Conservation (phyloP, 2,888 invertebrate genomes). For the Drosophila flavopinicola region DNA sequence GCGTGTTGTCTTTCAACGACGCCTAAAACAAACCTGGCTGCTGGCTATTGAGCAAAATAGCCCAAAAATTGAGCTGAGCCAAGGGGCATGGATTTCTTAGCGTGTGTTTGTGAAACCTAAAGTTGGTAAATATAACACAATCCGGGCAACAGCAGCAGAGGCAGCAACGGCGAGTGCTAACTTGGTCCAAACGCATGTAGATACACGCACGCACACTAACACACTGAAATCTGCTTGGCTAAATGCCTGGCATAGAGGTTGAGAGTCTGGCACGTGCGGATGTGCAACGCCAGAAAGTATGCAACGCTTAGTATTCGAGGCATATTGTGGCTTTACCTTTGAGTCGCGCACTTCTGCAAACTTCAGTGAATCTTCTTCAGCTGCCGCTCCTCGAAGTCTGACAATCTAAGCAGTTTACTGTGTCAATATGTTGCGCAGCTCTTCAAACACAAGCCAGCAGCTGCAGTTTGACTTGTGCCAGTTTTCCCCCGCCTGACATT, state of each 20-base stretch:
- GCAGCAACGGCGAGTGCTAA: constrained; percentile 39
- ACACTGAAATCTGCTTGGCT: constrained; percentile 8
- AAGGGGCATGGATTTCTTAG: constrained; percentile 40
- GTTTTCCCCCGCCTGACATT: constrained; percentile 31
- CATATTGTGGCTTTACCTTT: constrained; percentile 58
- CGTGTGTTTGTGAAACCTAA: constrained; percentile 27
- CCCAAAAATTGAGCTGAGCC: constrained; percentile 25
- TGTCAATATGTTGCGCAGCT: constrained; percentile 71
- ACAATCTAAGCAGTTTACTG: constrained; percentile 78
- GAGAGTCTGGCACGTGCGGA: constrained; percentile 32
- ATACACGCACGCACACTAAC: constrained; percentile 17
- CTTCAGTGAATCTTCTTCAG: constrained; percentile 64
- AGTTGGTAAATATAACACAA: constrained; percentile 44
- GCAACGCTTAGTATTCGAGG: constrained; percentile 50
- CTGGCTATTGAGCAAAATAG: constrained; percentile 38
- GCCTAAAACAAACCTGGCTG: constrained; percentile 47
- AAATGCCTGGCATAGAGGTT: constrained; percentile 2
- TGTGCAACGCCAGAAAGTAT: constrained; percentile 52
- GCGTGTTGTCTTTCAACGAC: constrained; percentile 22
- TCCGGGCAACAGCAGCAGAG: constrained; percentile 20
- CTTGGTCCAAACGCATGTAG: constrained; percentile 37
- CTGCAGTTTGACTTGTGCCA: constrained; percentile 30
- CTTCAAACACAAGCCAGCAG: constrained; percentile 23
- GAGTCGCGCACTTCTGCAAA: constrained; percentile 54
- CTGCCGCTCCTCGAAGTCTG: constrained; percentile 69